These are phyloP conservation scores for Phymastichus coffea DNA, from an alignment of 1,140 invertebrate genomes.

Conservation along the genomic window DNA sequence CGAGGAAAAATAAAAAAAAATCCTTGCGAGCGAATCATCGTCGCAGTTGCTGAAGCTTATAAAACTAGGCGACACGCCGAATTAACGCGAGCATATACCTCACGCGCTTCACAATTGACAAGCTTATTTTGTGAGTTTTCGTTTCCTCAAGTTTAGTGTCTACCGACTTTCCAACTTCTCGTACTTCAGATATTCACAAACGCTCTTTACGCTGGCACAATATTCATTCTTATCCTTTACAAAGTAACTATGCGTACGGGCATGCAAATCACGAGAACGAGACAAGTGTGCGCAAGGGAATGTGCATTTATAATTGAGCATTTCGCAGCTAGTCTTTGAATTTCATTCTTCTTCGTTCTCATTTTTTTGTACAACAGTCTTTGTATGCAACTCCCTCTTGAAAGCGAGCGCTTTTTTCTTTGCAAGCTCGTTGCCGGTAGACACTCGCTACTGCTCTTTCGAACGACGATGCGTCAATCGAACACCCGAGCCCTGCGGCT, in stretches of 20 bases:
- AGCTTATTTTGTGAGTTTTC: conserved; percentile 32
- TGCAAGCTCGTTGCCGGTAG: conserved; percentile 6
- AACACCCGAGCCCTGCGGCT: neutral
- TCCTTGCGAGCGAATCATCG: too few relatives aligned
- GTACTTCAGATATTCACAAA: too few relatives aligned
- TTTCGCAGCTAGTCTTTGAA: conserved; percentile 24
- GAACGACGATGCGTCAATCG: neutral
- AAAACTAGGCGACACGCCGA: too few relatives aligned
- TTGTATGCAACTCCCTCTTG: neutral
- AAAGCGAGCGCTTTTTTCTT: neutral
- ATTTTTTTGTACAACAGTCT: conserved; percentile 17
- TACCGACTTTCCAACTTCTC: neutral
- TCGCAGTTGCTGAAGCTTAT: too few relatives aligned
- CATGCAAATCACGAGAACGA: conserved; percentile 8
- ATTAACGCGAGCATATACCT: too few relatives aligned
- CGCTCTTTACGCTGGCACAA: too few relatives aligned
- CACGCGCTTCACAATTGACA: conserved; percentile 48
- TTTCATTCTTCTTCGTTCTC: conserved; percentile 18
- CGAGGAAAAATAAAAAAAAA: too few relatives aligned
- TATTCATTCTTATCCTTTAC: too few relatives aligned
- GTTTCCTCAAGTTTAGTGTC: neutral
- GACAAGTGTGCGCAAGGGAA: conserved; percentile 8
- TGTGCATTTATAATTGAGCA: conserved; percentile 23
- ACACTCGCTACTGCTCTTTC: neutral
- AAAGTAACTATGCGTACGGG: too few relatives aligned